Evolutionary conservation across 2,113 vertebrate genomes (phyloP), one percentile per base, ranked within the genome.

Genomic region (Labeo rohita): DNA sequence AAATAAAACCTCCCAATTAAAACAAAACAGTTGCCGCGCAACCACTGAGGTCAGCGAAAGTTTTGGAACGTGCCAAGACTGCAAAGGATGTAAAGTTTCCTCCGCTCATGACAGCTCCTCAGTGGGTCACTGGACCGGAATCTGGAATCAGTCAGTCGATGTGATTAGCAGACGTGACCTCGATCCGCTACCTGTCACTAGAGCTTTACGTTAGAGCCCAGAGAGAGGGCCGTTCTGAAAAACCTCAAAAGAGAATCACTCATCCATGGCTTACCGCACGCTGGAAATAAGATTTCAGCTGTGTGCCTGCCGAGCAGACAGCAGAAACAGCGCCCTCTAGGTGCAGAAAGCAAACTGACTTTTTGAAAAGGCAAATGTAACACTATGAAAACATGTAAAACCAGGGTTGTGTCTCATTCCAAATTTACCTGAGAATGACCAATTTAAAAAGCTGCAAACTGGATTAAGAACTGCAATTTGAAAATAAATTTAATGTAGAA

Each of bases 91-190:
- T 61, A 63, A 49, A 78, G 15, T 70, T 59, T 73, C 49, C 52
- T 66, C 63, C 61, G 15, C 72, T 83, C 13, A 23, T 82, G 80
- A 82, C 23, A 50, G 80, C 63, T 18, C 79, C 45, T 54, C 47
- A 54, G 72, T 66, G 85, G 85, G 72, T 82, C 81, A 78, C 65
- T 66, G 54, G 75, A 76, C 63, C n/a, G 43, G 80, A 82, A 28
- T 54, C 72, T 49, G 74, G 73, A 80, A n/a, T 63, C 79, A 86
- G 49, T 72, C 82, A 59, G 70, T 49, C 72, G 68, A 82, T 80
- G 85, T 63, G 61, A 86, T 73, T 86, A 81, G 68, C 85, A 86
- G 85, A 86, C 82, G 49, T 84, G 68, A 86, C 78, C 79, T 74
- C 39, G 28, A 84, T 86, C 85, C 28, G 43, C 66, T 74, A 63